Percentiles rank a stretch among this genome's conserved stretches.
These are phyloP conservation scores for Baccha elongata DNA, from an alignment of 2,888 invertebrate genomes.

Conservation along the genomic window DNA sequence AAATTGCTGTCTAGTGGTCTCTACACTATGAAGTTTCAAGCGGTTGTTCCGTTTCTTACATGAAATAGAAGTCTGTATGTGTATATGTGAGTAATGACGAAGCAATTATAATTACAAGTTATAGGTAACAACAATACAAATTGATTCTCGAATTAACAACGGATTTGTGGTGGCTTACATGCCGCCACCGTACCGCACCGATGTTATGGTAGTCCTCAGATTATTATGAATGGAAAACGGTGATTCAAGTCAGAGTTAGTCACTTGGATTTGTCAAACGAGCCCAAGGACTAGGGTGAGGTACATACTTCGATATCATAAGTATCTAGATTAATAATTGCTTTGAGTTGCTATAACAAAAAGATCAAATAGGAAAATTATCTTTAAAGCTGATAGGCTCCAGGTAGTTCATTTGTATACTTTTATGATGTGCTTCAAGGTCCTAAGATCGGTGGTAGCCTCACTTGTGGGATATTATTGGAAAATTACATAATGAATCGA, in stretches of 20 bases:
- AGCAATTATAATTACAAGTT: conserved; percentile 65
- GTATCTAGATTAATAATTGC: conserved; percentile 33
- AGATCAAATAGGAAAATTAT: no score
- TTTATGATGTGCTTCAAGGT: no score
- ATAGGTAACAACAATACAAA: conserved; percentile 27
- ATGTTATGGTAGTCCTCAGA: conserved; percentile 37
- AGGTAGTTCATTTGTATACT: no score
- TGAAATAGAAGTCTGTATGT: neutral
- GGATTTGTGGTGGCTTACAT: conserved; percentile 25
- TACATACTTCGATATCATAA: conserved; percentile 8
- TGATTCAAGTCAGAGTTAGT: conserved; percentile 17
- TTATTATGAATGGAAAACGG: conserved; percentile 42
- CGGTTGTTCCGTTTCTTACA: conserved; percentile 49
- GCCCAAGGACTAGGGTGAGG: conserved; percentile 68
- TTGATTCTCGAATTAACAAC: conserved; percentile 60
- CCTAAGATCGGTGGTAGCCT: no score
- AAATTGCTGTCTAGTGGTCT: conserved; percentile 47
- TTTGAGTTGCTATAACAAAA: neutral
- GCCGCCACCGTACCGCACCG: neutral
- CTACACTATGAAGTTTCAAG: neutral
- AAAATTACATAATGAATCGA: no score
- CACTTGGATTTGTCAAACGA: conserved; percentile 54
- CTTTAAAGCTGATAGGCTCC: no score
- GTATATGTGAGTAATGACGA: conserved; percentile 23
- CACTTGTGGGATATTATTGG: no score